Base-by-base conservation (phyloP, 2,113 vertebrate species). In the Buteo buteo region DNA sequence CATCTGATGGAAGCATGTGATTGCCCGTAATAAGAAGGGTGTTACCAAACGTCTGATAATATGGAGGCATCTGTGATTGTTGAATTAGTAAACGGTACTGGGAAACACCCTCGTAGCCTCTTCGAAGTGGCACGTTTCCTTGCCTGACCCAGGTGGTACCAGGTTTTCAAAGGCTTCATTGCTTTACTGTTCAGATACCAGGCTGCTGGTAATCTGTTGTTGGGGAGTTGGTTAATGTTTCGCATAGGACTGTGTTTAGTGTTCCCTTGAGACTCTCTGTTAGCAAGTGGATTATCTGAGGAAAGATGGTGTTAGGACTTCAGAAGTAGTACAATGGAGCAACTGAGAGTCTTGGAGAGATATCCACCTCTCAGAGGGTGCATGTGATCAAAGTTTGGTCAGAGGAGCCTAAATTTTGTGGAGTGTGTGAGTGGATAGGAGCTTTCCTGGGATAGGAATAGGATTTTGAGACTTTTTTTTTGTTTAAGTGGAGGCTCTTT, bases 221-320 rank as follows among this genome's bases (percentile, higher is more conserved):
- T 47, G 24, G 20, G 49, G 10, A 59, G 21, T 44, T 83, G 1
- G 5, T 42, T 93, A 40, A 11, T 19, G 6, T 77, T 90, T 91
- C 32, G 11, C 0, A 0, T 82, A 29, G 69, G 38, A 17, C 12
- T 29, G 13, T 34, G 25, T 82, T 79, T 69, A 11, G 4, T 2
- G 0, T 80, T 82, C 31, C 25, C 20, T 82, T 0, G 0, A 16
- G 65, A 29, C 13, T 38, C 7, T 4, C n/a, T 55, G 18, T 36
- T 57, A 65, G 40, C 58, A 28, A 65, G 36, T 16, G 31, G 66
- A 20, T 82, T 90, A n/a, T 54, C 17, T 8, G 1, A 70, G 45
- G 49, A 64, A 64, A 50, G 0, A 0, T 20, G 29, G 32, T 1
- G 1, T 50, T 92, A 57, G 13, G n/a, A 45, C 79, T 86, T 93